These are phyloP conservation scores for Drosophila sordidula DNA, from an alignment of 2,888 invertebrate genomes.

Conservation along the genomic window DNA sequence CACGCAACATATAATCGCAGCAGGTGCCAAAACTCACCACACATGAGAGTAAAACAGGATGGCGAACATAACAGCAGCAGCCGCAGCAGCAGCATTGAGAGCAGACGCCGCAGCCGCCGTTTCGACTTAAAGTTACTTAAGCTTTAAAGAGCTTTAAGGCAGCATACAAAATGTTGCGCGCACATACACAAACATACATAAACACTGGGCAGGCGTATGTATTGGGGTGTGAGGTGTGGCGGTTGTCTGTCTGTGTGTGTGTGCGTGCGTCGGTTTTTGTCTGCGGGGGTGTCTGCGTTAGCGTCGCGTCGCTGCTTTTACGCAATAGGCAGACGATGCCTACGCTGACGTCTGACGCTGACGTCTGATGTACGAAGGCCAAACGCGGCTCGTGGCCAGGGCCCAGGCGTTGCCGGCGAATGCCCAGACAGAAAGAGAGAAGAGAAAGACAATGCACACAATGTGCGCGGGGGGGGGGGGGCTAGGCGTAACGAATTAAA, in stretches of 20 bases:
- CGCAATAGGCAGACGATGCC: constrained; percentile 65
- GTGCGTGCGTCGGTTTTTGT: constrained; percentile 38
- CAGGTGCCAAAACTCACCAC: constrained; percentile 70
- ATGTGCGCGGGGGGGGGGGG: not conserved
- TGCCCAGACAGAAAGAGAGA: constrained; percentile 37
- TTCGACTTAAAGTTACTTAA: constrained; percentile 41
- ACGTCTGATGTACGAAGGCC: constrained; percentile 46
- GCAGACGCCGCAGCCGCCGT: not conserved
- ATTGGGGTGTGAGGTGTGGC: constrained; percentile 26
- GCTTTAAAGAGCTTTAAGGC: constrained; percentile 51
- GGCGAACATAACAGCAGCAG: constrained; percentile 8
- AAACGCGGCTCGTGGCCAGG: constrained; percentile 30
- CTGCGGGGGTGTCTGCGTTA: constrained; percentile 64
- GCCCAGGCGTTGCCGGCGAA: constrained; percentile 30
- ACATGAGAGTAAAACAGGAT: constrained; percentile 9
- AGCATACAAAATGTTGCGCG: constrained; percentile 7
- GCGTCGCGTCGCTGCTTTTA: constrained; percentile 58
- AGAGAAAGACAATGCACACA: not conserved
- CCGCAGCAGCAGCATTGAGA: constrained; percentile 4
- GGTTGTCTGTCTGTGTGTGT: constrained; percentile 9
- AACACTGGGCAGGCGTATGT: no score
- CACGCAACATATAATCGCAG: constrained; percentile 23
- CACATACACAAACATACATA: not conserved
- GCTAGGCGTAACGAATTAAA: not conserved
- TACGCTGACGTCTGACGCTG: constrained; percentile 23